Percentiles rank a stretch among this genome's conserved stretches.
Evolutionary conservation across 2,113 vertebrate genomes (phyloP).

Genomic region (Tenrec ecaudatus): DNA sequence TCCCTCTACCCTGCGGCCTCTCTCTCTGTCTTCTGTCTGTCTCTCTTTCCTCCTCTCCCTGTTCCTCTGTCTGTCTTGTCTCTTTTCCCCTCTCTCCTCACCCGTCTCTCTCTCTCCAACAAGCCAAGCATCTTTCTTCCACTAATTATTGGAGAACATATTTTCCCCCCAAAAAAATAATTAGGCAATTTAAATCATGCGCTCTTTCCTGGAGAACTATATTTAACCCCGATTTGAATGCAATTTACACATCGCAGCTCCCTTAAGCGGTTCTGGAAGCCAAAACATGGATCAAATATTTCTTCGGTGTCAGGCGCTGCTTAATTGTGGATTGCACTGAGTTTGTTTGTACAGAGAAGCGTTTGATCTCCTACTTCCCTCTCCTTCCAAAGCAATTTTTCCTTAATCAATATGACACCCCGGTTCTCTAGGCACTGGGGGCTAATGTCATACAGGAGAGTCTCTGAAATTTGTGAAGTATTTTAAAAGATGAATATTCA

Average conservation of each 20-base stretch:
- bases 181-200: slow-evolving; percentile 85
- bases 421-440: slow-evolving; percentile 54
- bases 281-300: slow-evolving; percentile 88
- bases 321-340: slow-evolving; percentile 79
- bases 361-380: slow-evolving; percentile 77
- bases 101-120: slow-evolving; percentile 39
- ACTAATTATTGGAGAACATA: slow-evolving; percentile 87
- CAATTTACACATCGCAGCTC: slow-evolving; percentile 85
- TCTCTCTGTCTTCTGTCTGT: not conserved
- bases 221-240: slow-evolving; percentile 89
- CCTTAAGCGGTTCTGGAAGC: slow-evolving; percentile 84
- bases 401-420: slow-evolving; percentile 59
- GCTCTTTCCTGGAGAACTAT: slow-evolving; percentile 85
- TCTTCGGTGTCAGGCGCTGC: slow-evolving; percentile 86
- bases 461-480: not conserved
- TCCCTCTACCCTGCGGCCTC: not conserved
- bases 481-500: not conserved
- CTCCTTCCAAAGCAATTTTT: slow-evolving; percentile 72
- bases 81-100: not conserved
- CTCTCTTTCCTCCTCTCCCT: not conserved
- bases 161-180: slow-evolving; percentile 87
- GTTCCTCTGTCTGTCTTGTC: not conserved
- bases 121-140: slow-evolving; percentile 76
- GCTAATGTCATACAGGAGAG: not conserved
- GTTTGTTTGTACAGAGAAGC: slow-evolving; percentile 80